Evolutionary conservation across 1,140 invertebrate species (phyloP), one percentile per base, ranked within the genome.

Genomic region (Pogonomyrmex californicus): DNA sequence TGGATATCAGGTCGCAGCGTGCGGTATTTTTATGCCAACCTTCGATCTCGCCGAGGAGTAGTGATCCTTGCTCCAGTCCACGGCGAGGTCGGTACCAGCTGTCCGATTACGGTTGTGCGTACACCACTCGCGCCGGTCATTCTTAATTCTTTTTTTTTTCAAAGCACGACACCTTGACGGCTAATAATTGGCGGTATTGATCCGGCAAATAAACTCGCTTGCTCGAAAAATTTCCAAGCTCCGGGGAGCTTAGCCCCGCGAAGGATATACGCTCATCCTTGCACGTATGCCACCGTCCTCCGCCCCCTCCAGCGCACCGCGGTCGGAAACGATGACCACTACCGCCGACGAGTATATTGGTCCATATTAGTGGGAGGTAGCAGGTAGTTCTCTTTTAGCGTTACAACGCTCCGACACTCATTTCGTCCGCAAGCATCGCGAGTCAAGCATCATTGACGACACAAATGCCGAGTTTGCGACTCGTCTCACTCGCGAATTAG

Each of bases 381-480:
- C 94, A 95, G 94, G 94, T 95, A 94, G 93, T 90, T 83, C 79
- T 83, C 17, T 92, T 93, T 94, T 94, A 91, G 89, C 91, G 92
- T 88, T 88, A 91, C 82, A 87, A 91, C 91, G 81, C 66, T 91
- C 89, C 81, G 87, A 90, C 91, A 91, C 86, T 94, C 95, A 93
- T 91, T 95, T 94, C 92, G 93, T 94, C 91, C 90, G 91, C 88
- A 92, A 88, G 86, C 92, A 89, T 81, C 91, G 93, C 92, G 87
- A 92, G 82, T 94, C 70, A 36, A 86, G 41, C 70, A 12, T 85
- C 51, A 82, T 77, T 85, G 41, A 7, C 38, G 38, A 66, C 63
- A 23, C 60, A 85, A 88, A 86, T 86, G 76, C 63, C 54, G 66
- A 75, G 5, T 87, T 23, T 58, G n/a, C 44, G 60, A 75, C 1